Evolutionary conservation across 1,140 invertebrate genomes (phyloP), one percentile per base, ranked within the genome.

Genomic region (Drosophila parvula): DNA sequence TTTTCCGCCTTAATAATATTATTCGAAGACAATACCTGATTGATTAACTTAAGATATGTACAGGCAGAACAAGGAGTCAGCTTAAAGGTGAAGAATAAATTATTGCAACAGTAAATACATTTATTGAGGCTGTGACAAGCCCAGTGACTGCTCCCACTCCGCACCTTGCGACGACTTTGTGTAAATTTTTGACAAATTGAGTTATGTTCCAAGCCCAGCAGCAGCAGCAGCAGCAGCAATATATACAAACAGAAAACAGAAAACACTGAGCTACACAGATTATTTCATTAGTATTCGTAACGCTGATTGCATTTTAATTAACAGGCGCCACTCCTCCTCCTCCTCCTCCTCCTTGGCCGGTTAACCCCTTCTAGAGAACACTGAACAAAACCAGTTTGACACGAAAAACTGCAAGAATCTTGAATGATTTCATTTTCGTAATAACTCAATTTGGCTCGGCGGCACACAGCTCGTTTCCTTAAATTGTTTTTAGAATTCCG

Each of bases 291-390:
- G 81, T 84, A 85, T 84, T 78, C 81, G 81, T 74, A 76, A 85
- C 81, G 59, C 78, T 85, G 81, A 85, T 84, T 84, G 81, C 81
- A 84, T 85, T 84, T 84, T 85, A 84, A 84, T 85, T 85, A 84
- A 84, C 81, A 65, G 73, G 81, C 81, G 81, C 81, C 81, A 83
- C 60, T 47, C 61, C 77, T 59, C 63, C 36, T 18, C 51, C 60
- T 47, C 61, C 77, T 59, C 63, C 36, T 18, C 51, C 74, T 3
- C 58, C 14, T 9, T 3, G 7, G 16, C 22, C 40, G 11, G 16
- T 11, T 40, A 36, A 55, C 43, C 61, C 63, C 53, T 41, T 30
- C 45, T 30, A 53, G 50, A 22, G 32, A 40, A 30, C 43, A 36
- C 43, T 30, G 41, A 43, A 9, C 27, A 62, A 81, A 64, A 80